Base-by-base conservation (phyloP, 2,888 invertebrate species). In the Lepidocyrtinus sp. region DNA sequence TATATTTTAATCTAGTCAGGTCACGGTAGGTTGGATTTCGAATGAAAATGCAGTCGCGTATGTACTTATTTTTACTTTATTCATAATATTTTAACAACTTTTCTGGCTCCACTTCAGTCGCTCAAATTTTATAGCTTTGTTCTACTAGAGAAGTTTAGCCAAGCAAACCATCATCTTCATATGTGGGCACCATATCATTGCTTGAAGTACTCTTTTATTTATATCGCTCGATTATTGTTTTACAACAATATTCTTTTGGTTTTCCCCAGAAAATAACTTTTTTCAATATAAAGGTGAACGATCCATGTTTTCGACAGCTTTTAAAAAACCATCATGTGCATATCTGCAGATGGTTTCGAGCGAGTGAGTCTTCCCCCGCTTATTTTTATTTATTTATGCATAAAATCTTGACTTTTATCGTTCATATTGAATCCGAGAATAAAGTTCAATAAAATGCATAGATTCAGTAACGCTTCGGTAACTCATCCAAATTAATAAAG, bases 241-340 rank as follows among this genome's bases (percentile, higher is more conserved):
- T 5, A 5, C 36, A 36, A 36, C 12, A 5, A 7, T 36, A 7
- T 50, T 2, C 2, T 17, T 50, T 50, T 17, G 50, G 50, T n/a
- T 12, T 50, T 50, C 50, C 50, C 50, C 50, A 50, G 50, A 50
- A 50, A 50, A 50, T 50, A 50, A 36, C 5, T 36, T 36, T 36
- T 36, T 12, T 36, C 12, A 36, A 36, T 7, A 12, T 36, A 12
- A 50, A 50, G 50, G 50, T 50, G 12, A 50, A 50, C 50, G 50
- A 50, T 50, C 50, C 50, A 50, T 12, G 15, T 1, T 50, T n/a
- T 50, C 5, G 5, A n/a, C 50, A 17, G 12, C 17, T 17, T 2
- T 7, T 50, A 36, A 36, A 36, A 12, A 36, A n/a, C 17, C 50
- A 36, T 36, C 5, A 5, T 7, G 36, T 7, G 36, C 12, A 36